These are phyloP conservation scores for Heteronetta atricapilla DNA, from an alignment of 2,113 vertebrate genomes.

Conservation along the genomic window DNA sequence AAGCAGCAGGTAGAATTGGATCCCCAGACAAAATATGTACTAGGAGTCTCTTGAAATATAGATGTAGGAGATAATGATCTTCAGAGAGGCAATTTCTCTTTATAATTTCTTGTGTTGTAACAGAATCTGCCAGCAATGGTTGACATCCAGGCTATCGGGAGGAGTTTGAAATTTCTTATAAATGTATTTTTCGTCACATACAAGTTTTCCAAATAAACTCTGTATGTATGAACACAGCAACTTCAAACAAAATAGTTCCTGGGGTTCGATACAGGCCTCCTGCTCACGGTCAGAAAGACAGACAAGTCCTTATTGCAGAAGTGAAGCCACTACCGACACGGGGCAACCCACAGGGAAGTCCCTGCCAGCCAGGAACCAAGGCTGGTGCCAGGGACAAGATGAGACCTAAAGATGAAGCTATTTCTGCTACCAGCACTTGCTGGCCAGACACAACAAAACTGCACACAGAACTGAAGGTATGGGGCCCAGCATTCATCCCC, in stretches of 20 bases:
- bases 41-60: not conserved
- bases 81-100: not conserved
- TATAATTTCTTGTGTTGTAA: not conserved
- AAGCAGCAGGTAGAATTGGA: not conserved
- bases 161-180: not conserved
- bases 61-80: not conserved
- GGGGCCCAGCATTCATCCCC: not conserved
- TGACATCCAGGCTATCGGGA: not conserved
- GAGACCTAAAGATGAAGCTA: not conserved
- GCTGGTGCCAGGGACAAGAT: not conserved
- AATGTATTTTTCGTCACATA: not conserved
- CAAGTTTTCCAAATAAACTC: not conserved
- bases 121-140: not conserved
- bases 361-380: not conserved
- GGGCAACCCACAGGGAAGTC: not conserved
- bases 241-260: not conserved
- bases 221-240: not conserved
- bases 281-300: not conserved
- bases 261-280: not conserved
- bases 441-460: not conserved
- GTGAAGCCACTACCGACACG: accelerated
- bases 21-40: not conserved
- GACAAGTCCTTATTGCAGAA: not conserved
- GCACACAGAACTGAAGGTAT: not conserved
- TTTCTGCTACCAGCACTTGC: not conserved